These are phyloP conservation scores for Gadus macrocephalus DNA, from an alignment of 2,113 vertebrate species.

Conservation along the genomic window DNA sequence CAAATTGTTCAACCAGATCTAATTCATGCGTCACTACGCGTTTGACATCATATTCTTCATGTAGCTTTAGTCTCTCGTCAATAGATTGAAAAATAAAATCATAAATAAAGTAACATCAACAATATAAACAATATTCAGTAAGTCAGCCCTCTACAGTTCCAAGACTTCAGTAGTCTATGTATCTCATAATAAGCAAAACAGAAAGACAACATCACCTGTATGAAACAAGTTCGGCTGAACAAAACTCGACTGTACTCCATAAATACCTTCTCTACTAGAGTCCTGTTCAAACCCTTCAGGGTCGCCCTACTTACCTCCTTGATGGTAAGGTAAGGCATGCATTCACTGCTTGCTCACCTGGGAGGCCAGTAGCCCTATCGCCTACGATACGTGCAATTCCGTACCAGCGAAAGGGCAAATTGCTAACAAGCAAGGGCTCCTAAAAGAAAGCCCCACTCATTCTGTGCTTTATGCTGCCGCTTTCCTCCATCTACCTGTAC, in stretches of 20 bases:
- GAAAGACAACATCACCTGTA: neutral
- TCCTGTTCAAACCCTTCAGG: slow-evolving; percentile 12
- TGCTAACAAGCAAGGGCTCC: slow-evolving; percentile 51
- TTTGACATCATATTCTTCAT: slow-evolving; percentile 6
- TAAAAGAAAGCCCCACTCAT: slow-evolving; percentile 30
- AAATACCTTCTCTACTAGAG: slow-evolving; percentile 6
- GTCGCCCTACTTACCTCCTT: slow-evolving; percentile 10
- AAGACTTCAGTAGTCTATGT: too few relatives aligned
- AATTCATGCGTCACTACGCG: neutral
- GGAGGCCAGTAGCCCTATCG: slow-evolving; percentile 40
- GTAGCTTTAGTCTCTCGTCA: slow-evolving; percentile 7
- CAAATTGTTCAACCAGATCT: neutral
- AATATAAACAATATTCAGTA: neutral
- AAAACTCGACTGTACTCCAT: neutral
- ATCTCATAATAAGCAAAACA: too few relatives aligned
- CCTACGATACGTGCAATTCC: slow-evolving; percentile 15
- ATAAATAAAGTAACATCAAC: neutral
- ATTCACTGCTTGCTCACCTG: slow-evolving; percentile 12
- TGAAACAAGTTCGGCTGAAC: neutral
- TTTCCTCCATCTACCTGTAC: neutral
- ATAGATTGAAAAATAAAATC: neutral
- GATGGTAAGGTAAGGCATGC: slow-evolving; percentile 44
- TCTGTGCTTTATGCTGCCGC: slow-evolving; percentile 24
- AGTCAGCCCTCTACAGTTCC: too few relatives aligned
- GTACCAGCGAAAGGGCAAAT: slow-evolving; percentile 34